These are phyloP conservation scores for Brevimyrus niger DNA, from an alignment of 2,113 vertebrate species.

Conservation along the genomic window DNA sequence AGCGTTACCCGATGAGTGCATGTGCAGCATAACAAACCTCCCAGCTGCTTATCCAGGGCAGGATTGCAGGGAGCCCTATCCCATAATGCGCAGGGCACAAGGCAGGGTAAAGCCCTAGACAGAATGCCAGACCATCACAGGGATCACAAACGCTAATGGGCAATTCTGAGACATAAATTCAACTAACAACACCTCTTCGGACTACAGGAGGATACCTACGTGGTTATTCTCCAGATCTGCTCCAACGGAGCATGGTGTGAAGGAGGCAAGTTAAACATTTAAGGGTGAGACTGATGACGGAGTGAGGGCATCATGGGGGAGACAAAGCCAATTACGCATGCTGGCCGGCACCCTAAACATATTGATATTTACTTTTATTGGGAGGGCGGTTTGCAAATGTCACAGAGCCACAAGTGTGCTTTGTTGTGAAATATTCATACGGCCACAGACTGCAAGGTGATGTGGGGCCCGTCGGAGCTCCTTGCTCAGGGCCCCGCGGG, in stretches of 20 bases:
- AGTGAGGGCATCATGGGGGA: background rate
- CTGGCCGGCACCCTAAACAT: background rate
- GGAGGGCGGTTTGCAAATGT: background rate
- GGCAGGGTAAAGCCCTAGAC: background rate
- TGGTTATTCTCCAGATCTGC: background rate
- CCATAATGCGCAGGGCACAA: background rate
- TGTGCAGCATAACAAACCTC: background rate
- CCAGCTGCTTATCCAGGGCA: background rate
- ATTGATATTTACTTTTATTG: background rate
- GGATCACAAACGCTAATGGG: background rate
- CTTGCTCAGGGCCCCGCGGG: background rate
- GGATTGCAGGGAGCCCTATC: background rate
- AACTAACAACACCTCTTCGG: background rate
- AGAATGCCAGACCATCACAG: background rate
- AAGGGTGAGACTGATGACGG: background rate
- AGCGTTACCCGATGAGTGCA: background rate
- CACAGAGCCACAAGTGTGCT: background rate
- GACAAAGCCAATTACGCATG: background rate
- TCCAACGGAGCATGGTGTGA: background rate
- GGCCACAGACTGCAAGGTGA: background rate
- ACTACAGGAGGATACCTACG: background rate
- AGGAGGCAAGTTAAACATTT: too few species aligned
- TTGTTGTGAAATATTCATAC: constrained; percentile 5
- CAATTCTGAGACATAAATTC: background rate
- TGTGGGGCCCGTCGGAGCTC: background rate